Percentiles rank a stretch among this genome's conserved stretches.
Conservation (phyloP, 64 coral and sea anemone species). For the Platygyra sinensis region DNA sequence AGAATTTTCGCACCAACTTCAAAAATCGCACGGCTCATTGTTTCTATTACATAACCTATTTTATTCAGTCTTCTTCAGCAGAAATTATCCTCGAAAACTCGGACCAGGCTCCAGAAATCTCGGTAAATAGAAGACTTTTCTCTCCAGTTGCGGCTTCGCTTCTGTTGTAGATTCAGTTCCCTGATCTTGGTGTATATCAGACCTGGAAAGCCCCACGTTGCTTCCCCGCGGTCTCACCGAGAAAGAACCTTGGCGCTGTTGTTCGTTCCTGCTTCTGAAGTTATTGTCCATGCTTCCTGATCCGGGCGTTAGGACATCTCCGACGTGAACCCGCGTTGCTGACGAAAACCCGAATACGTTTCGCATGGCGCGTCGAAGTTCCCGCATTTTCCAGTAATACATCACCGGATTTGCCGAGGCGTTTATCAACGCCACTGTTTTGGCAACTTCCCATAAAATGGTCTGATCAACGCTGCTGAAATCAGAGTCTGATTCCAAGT, state of each 20-base stretch:
- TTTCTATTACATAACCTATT: not conserved
- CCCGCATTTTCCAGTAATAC: slow-evolving; percentile 63
- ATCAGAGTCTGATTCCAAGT: not conserved
- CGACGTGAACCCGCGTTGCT: not conserved
- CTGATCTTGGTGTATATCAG: not conserved
- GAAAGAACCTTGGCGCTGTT: not conserved
- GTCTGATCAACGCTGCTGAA: not conserved
- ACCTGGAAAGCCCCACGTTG: not conserved
- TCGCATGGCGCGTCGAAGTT: slow-evolving; percentile 1
- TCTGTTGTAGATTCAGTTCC: not conserved
- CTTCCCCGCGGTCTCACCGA: not conserved
- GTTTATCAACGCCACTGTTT: slow-evolving; percentile 45
- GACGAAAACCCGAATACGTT: not conserved
- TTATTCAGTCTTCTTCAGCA: not conserved
- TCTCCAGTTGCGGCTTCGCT: not conserved
- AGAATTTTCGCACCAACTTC: not conserved
- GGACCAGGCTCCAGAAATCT: slow-evolving; percentile 23
- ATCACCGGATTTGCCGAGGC: slow-evolving; percentile 55
- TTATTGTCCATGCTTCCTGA: slow-evolving; percentile 9
- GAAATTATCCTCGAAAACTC: not conserved
- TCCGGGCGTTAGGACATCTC: not conserved
- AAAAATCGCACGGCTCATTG: not conserved
- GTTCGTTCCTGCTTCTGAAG: not conserved
- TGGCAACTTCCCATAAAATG: slow-evolving; percentile 36
- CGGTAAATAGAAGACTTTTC: not conserved